Evolutionary conservation across 2,113 vertebrate species (phyloP), one percentile per base, ranked within the genome.

Genomic region (Clarias macrocephalus): DNA sequence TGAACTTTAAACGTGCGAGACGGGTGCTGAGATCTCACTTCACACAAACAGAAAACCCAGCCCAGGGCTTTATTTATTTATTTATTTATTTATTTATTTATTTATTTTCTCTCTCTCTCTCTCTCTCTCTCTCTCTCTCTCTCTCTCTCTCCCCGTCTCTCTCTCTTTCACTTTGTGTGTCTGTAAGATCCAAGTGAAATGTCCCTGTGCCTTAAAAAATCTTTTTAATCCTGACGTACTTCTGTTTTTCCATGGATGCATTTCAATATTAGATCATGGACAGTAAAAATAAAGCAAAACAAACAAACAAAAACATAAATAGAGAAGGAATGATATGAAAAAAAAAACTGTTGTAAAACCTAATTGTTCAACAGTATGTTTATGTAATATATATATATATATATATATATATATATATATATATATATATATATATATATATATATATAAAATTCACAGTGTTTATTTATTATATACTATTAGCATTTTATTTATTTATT

Each of bases 1-100:
- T 94, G 91, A 93, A 93, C 94, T 93, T 94, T 93, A 94, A 93
- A 93, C 90, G 90, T 92, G 91, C 66, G 88, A 90, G 93, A 91
- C 90, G 91, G 89, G 89, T 89, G 90, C 88, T 83, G 89, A 94
- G 84, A 84, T 92, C 91, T 82, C 65, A 82, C 91, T 63, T 85
- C 68, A 82, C 68, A 52, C 37, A 25, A 80, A 37, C 37, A 54
- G 68, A 15, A 87, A 86, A 85, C 42, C 42, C 84, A 85, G 65
- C 63, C 85, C 28, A 59, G 52, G 23, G 66, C 68, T 82, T 73
- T 75, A 52, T 63, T 82, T 82, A 73, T 48, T 7, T 48, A 48
- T 42, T 42, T 42, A 42, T 42, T 42, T 42, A 42, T 48, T 48
- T 48, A 48, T 48, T 48, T 48, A 48, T 48, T 48, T 48, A 48